A percentile compares a stretch with the other conserved stretches of the same genome.
Conservation (phyloP, 2,113 vertebrate genomes). For the Accipiter cooperii region DNA sequence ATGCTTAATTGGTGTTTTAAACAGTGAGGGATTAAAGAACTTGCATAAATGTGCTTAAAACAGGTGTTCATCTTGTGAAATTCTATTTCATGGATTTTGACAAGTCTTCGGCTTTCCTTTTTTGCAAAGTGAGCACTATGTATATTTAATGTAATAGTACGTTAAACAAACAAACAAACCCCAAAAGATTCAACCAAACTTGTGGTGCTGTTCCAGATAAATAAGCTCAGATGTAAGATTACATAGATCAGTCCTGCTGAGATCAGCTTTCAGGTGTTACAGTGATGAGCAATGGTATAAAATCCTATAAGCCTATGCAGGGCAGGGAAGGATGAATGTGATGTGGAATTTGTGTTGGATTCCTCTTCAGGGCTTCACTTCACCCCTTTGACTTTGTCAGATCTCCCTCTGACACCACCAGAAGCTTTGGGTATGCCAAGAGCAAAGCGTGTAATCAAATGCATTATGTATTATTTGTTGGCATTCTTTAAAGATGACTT, state of each 20-base stretch:
- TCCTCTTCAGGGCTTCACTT: not conserved
- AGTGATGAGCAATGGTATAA: not conserved
- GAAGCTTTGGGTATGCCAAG: not conserved
- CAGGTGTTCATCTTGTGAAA: not conserved
- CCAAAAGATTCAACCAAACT: not conserved
- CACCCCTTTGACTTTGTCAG: not conserved
- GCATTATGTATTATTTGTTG: not conserved
- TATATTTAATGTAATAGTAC: not conserved
- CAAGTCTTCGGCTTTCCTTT: not conserved
- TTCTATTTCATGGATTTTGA: not conserved
- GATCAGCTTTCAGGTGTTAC: not conserved
- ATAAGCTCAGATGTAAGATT: not conserved
- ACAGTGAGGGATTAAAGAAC: not conserved
- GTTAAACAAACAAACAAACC: not conserved
- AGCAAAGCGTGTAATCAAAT: not conserved
- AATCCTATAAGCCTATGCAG: not conserved
- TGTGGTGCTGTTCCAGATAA: not conserved
- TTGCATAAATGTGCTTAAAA: not conserved
- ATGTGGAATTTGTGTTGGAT: not conserved
- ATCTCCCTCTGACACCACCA: not conserved
- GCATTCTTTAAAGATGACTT: not conserved
- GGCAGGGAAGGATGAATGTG: not conserved
- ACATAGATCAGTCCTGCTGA: not conserved
- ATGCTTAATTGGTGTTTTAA: not conserved
- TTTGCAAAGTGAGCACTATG: not conserved